Evolutionary conservation across 2,797 vertebrate genomes (phyloP).

Genomic region (Fratercula arctica): DNA sequence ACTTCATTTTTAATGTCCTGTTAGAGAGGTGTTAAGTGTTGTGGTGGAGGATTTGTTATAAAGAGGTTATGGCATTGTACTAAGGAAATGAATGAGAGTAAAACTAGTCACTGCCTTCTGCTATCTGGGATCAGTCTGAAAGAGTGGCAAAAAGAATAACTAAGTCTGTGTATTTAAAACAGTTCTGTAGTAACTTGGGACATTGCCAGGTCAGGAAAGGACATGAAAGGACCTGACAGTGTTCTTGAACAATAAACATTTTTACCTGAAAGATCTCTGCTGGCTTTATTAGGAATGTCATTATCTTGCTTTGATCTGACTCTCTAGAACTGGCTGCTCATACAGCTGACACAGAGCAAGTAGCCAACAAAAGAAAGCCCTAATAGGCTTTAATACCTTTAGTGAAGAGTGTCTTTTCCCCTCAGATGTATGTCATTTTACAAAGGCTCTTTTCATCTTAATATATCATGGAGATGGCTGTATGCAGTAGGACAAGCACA

Average conservation of each 20-base stretch:
- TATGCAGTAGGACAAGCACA: background rate
- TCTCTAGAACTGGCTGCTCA: background rate
- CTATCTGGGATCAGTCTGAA: background rate
- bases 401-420: background rate
- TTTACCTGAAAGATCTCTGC: conserved; percentile 16
- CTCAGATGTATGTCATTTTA: background rate
- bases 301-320: conserved; percentile 30
- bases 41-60: background rate
- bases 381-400: background rate
- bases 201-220: background rate
- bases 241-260: background rate
- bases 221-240: background rate
- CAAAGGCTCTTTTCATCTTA: background rate
- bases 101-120: background rate
- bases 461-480: background rate
- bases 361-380: background rate
- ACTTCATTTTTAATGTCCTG: background rate
- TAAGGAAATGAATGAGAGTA: background rate
- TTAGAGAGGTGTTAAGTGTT: background rate
- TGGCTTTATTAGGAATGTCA: background rate
- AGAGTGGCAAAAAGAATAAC: background rate
- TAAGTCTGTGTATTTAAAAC: background rate
- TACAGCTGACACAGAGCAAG: background rate
- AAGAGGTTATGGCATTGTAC: background rate
- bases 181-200: background rate